These are phyloP conservation scores for Eurystomus glaucurus DNA, from an alignment of 2,797 vertebrate species.

Conservation along the genomic window DNA sequence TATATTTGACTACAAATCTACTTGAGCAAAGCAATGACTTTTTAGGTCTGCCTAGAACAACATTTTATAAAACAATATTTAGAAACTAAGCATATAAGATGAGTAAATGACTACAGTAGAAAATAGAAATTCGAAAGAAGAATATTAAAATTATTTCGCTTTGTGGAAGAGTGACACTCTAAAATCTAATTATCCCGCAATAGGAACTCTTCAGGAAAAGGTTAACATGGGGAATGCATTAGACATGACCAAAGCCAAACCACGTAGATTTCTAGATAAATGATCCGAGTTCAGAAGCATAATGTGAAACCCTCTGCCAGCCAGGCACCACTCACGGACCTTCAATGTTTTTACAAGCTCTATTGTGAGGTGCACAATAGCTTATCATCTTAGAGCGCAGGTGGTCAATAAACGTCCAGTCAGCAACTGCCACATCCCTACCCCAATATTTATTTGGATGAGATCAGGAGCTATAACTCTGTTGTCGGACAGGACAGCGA, in stretches of 20 bases:
- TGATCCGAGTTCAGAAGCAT: neutral
- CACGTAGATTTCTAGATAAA: conserved; percentile 36
- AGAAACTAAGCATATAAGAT: neutral
- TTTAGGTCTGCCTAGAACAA: neutral
- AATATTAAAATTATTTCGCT: conserved; percentile 13
- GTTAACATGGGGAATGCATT: neutral
- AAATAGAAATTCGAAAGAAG: neutral
- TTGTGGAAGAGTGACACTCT: neutral
- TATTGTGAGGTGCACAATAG: conserved; percentile 26
- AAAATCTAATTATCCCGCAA: conserved; percentile 23
- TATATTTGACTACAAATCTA: neutral
- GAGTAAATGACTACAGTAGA: neutral
- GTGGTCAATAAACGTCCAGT: conserved; percentile 10
- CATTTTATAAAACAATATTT: neutral
- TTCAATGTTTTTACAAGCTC: neutral
- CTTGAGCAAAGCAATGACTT: neutral
- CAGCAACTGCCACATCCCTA: neutral
- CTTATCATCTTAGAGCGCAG: neutral
- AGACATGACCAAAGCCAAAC: neutral
- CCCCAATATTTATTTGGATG: neutral
- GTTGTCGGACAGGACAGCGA: neutral
- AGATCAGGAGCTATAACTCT: neutral
- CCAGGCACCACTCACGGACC: neutral
- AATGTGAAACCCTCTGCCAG: neutral
- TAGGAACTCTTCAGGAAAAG: neutral